phyloP scores from a whole-genome alignment of 1,140 invertebrate genomes.

The Panagrolaimus sp. region DNA sequence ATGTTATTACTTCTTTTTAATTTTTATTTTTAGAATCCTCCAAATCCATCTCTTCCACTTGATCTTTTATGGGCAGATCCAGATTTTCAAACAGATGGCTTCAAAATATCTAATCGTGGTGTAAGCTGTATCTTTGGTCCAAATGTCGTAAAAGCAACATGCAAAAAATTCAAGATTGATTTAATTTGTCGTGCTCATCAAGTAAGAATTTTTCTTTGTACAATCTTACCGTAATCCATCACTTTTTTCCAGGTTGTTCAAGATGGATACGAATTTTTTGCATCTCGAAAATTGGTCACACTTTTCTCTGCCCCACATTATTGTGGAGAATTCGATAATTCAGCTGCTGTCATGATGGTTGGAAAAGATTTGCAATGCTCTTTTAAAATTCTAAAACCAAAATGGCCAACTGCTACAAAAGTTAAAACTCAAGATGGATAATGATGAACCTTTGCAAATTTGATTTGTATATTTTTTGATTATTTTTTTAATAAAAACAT shows the following conservation, averaged over 20 bases:
- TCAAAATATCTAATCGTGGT: slow-evolving; percentile 16
- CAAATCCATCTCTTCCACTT: slow-evolving; percentile 26
- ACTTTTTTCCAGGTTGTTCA: slow-evolving; percentile 65
- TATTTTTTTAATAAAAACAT: no score
- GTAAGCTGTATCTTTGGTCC: slow-evolving; percentile 17
- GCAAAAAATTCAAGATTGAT: slow-evolving; percentile 11
- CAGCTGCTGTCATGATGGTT: slow-evolving; percentile 28
- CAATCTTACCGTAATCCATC: not conserved
- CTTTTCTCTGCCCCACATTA: slow-evolving; percentile 79
- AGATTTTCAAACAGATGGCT: slow-evolving; percentile 10
- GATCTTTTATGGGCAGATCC: slow-evolving; percentile 30
- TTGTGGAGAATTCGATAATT: slow-evolving; percentile 65
- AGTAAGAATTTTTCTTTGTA: not conserved
- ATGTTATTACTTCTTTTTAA: not conserved
- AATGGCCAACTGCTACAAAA: not conserved
- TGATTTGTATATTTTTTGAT: no score
- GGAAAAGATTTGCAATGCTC: slow-evolving; percentile 13
- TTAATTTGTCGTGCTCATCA: slow-evolving; percentile 25
- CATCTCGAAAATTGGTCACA: slow-evolving; percentile 76
- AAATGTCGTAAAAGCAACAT: slow-evolving; percentile 12
- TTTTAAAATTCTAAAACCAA: slow-evolving; percentile 1
- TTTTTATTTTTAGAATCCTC: slow-evolving; percentile 19
- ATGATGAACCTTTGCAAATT: slow-evolving; percentile 23
- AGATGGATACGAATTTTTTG: slow-evolving; percentile 96
- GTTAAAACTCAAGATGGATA: slow-evolving; percentile 20